Evolutionary conservation across 1,140 invertebrate genomes (phyloP).

Genomic region (Sycophaga agraensis): DNA sequence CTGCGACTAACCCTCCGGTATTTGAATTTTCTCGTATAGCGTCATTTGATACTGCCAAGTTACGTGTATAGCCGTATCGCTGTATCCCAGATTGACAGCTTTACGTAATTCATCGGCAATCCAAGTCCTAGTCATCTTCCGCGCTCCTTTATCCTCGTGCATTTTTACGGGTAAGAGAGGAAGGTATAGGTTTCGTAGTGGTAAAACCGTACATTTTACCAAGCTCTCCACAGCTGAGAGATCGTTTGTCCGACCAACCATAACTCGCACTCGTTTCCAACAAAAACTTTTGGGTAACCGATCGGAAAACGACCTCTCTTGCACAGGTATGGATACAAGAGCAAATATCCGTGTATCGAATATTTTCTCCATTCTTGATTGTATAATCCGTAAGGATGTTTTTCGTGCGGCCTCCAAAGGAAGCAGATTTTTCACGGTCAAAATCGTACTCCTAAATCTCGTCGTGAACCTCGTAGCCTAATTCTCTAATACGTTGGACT

Average conservation of each 20-base stretch:
- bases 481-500: not conserved
- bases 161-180: constrained; percentile 39
- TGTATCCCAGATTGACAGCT: constrained; percentile 45
- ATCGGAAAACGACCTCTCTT: constrained; percentile 37
- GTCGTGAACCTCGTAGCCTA: not conserved
- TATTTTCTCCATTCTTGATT: constrained; percentile 41
- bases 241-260: constrained; percentile 6
- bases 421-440: constrained; percentile 21
- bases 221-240: constrained; percentile 31
- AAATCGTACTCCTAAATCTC: constrained; percentile 1
- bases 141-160: constrained; percentile 39
- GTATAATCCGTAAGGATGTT: constrained; percentile 39
- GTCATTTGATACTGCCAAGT: constrained; percentile 43
- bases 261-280: constrained; percentile 23
- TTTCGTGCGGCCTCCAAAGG: constrained; percentile 48
- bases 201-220: constrained; percentile 40
- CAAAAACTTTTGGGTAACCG: constrained; percentile 43
- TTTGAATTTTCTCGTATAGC: constrained; percentile 20
- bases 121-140: constrained; percentile 46
- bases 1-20: constrained; percentile 36
- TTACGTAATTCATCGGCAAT: constrained; percentile 45
- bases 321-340: constrained; percentile 42
- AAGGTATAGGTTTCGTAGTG: constrained; percentile 40
- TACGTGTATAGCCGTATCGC: constrained; percentile 44
- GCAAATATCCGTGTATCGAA: constrained; percentile 44